phyloP scores from a whole-genome alignment of 2,797 vertebrate genomes.

The Danio kyathit region DNA sequence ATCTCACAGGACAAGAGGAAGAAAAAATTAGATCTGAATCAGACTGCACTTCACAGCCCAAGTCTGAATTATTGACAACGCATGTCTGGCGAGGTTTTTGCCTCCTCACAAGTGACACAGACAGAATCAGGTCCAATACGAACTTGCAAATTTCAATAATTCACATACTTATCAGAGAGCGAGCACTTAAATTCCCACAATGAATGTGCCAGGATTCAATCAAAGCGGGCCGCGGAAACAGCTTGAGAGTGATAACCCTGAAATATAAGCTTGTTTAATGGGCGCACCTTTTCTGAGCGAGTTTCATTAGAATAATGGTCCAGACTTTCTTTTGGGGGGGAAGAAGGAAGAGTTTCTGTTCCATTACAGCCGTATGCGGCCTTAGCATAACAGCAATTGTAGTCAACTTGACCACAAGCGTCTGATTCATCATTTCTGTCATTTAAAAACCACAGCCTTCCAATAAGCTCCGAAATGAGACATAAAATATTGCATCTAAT shows the following conservation, averaged over 20 bases:
- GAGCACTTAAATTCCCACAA: slow-evolving; percentile 30
- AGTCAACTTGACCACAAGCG: slow-evolving; percentile 14
- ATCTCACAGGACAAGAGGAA: slow-evolving; percentile 33
- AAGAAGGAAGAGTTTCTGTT: slow-evolving; percentile 10
- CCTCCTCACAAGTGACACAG: slow-evolving; percentile 25
- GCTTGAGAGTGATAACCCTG: slow-evolving; percentile 34
- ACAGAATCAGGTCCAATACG: slow-evolving; percentile 23
- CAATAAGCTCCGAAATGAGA: slow-evolving; percentile 25
- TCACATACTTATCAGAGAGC: slow-evolving; percentile 24
- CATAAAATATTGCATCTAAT: background rate
- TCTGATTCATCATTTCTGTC: slow-evolving; percentile 40
- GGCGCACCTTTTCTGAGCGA: background rate
- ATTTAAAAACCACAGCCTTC: slow-evolving; percentile 20
- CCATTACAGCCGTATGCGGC: background rate
- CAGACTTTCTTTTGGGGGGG: background rate
- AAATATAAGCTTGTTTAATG: slow-evolving; percentile 39
- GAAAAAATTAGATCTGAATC: slow-evolving; percentile 36
- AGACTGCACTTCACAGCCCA: slow-evolving; percentile 28
- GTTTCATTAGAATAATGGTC: slow-evolving; percentile 38
- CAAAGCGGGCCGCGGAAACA: slow-evolving; percentile 12
- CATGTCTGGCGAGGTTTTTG: slow-evolving; percentile 18
- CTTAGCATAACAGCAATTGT: slow-evolving; percentile 14
- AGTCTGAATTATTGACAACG: slow-evolving; percentile 42
- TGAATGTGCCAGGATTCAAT: slow-evolving; percentile 30
- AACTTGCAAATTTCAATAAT: slow-evolving; percentile 44